Base-by-base conservation (phyloP, 2,797 vertebrate species). In the Pseudomugil tenellus region DNA sequence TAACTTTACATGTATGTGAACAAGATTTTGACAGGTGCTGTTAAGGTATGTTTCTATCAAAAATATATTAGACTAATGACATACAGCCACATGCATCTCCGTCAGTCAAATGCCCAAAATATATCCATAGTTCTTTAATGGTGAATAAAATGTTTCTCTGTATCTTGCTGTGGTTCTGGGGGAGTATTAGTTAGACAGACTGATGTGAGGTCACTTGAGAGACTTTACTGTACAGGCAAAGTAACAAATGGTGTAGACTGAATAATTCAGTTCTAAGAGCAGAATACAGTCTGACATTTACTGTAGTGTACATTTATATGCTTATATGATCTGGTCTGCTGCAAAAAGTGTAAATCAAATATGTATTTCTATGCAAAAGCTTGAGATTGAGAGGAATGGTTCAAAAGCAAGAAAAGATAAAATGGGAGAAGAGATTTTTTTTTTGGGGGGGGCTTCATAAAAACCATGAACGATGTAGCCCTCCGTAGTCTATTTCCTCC, bases 251-350 rank as follows among this genome's bases (percentile, higher is more conserved):
- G 39, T 87, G 84, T 87, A 51, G 70, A 54, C 74, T 91, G 74
- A 91, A 92, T 91, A 85, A 91, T 92, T 90, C 81, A 90, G 62
- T 54, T 59, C 34, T 71, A 73, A 65, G 73, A 61, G 58, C 63
- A 72, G 59, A 67, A 82, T 79, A 67, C 63, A 58, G 70, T 72
- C 58, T 81, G 72, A 57, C 73, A 72, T 86, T 87, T 82, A 76
- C 61, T n/a, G n/a, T n/a, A n/a, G 66, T 73, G 32, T 37, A 32
- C 60, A n/a, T 58, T 60, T 60, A 19, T 81, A 28, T 73, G 41
- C 55, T 37, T 29, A 37, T 55, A 59, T 51, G 63, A 72, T 64
- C 17, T 63, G 37, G n/a, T 32, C 39, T 71, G 59, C 72, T 63
- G 41, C 23, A 69, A 65, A 70, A 67, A 28, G 63, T 70, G 21